These are phyloP conservation scores for Saturnia japonica DNA, from an alignment of 2,888 invertebrate species.

Conservation along the genomic window DNA sequence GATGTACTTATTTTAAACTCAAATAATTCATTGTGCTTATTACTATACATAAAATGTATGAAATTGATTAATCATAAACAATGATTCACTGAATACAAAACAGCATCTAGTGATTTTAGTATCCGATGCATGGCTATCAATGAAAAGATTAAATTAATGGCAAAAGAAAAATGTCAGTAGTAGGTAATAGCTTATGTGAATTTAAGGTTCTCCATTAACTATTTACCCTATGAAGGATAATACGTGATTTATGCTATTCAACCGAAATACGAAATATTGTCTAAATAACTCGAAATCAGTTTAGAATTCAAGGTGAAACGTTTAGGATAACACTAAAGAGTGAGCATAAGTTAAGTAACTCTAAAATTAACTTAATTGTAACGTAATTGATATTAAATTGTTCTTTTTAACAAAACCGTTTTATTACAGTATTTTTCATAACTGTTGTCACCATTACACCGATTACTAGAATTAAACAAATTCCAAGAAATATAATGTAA, in stretches of 20 bases:
- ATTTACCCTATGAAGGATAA: neutral
- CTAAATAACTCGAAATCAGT: neutral
- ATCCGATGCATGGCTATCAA: neutral
- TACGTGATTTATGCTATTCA: neutral
- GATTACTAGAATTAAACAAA: neutral
- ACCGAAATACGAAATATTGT: neutral
- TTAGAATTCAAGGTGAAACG: neutral
- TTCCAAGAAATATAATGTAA: neutral
- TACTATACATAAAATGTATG: no score
- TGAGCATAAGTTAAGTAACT: neutral
- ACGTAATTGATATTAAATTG: conserved; percentile 1
- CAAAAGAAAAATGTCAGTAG: no score
- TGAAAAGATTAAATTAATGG: neutral
- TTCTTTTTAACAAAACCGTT: neutral
- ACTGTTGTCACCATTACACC: neutral
- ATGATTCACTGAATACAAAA: neutral
- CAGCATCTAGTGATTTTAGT: neutral
- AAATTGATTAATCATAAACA: neutral
- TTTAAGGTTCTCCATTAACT: neutral
- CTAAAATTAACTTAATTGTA: conserved; percentile 11
- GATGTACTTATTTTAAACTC: neutral
- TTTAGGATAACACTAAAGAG: conserved; percentile 9
- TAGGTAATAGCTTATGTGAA: neutral
- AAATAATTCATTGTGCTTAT: neutral
- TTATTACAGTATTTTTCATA: neutral